These are phyloP conservation scores for Columbina picui DNA, from an alignment of 2,113 vertebrate genomes.

Conservation along the genomic window DNA sequence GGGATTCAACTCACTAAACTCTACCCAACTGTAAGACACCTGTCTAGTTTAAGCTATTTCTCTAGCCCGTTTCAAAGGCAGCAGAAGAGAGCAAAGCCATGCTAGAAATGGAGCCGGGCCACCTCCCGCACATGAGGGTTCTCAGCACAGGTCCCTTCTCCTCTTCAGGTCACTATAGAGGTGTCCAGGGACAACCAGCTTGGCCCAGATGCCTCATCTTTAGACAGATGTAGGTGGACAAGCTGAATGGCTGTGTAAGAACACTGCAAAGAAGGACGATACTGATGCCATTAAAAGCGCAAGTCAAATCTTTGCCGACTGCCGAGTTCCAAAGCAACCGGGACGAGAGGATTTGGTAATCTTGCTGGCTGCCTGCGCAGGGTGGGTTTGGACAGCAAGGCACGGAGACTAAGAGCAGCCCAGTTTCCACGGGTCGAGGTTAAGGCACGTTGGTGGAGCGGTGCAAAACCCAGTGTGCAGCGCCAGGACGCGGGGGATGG, in stretches of 20 bases:
- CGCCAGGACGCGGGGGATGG: background rate
- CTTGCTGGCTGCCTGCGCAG: background rate
- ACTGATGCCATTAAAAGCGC: background rate
- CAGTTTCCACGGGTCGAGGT: background rate
- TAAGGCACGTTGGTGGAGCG: background rate
- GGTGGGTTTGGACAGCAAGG: background rate
- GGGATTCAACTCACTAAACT: background rate
- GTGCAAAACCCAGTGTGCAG: background rate
- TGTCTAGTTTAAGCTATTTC: background rate
- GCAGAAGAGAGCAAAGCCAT: background rate
- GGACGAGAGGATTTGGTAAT: background rate
- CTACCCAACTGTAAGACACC: background rate
- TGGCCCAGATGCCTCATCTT: background rate
- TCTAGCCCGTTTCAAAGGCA: background rate
- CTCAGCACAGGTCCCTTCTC: accelerated
- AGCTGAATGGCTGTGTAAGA: background rate
- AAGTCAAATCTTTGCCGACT: background rate
- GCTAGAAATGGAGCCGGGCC: background rate
- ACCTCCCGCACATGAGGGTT: background rate
- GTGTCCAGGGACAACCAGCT: background rate
- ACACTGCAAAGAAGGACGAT: background rate
- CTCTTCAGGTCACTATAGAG: background rate
- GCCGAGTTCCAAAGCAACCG: background rate
- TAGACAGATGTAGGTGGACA: background rate
- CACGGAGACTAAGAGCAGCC: background rate